Percentiles rank a stretch among this genome's conserved stretches.
Evolutionary conservation across 2,888 invertebrate species (phyloP).

Genomic region (Hirtodrosophila alboralis): DNA sequence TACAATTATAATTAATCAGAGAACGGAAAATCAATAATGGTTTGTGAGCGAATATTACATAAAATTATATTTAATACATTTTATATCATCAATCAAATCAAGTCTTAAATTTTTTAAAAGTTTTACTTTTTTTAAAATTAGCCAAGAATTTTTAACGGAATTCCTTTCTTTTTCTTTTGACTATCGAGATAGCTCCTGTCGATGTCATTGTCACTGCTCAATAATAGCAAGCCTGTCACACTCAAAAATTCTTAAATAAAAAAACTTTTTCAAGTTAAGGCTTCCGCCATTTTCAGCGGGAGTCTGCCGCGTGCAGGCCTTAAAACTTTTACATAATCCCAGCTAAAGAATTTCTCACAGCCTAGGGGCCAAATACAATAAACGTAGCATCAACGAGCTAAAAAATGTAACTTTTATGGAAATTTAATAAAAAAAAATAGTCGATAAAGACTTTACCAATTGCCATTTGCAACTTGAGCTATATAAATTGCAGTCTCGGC

Average conservation of each 20-base stretch:
- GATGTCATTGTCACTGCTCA: too few species aligned
- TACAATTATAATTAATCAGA: too few species aligned
- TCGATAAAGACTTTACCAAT: slow-evolving; percentile 38
- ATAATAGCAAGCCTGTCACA: slow-evolving; percentile 1
- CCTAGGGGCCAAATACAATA: not conserved
- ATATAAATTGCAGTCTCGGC: slow-evolving; percentile 59
- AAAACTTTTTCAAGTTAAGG: not conserved
- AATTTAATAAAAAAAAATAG: slow-evolving; percentile 42
- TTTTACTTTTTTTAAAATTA: too few species aligned
- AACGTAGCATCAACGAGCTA: not conserved
- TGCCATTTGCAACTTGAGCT: slow-evolving; percentile 48
- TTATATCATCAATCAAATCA: too few species aligned
- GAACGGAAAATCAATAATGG: too few species aligned
- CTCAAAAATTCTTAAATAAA: not conserved
- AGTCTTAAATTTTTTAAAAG: too few species aligned
- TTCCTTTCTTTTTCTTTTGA: too few species aligned
- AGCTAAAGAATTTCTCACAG: not conserved
- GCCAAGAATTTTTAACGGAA: too few species aligned
- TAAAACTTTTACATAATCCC: not conserved
- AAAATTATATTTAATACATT: too few species aligned
- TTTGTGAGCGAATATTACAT: too few species aligned
- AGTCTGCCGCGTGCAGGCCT: not conserved
- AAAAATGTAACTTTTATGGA: slow-evolving; percentile 20
- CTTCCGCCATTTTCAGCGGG: not conserved
- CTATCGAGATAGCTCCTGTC: too few species aligned